Conservation (phyloP, 2,113 vertebrate species). For the Astur gentilis region DNA sequence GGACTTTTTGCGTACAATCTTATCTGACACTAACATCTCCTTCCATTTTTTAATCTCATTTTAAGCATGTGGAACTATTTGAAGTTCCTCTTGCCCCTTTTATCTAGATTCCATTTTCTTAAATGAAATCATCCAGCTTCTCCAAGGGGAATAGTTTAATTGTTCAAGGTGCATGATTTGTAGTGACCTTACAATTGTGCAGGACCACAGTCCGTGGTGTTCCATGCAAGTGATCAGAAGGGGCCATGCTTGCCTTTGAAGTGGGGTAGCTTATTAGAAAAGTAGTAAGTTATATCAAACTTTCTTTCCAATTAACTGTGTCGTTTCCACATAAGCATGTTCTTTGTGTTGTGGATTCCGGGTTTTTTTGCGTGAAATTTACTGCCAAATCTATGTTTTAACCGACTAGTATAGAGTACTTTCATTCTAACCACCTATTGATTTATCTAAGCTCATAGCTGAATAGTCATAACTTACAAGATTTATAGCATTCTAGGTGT, state of each 20-base stretch:
- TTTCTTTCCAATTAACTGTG: conserved; percentile 29
- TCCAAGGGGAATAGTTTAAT: conserved; percentile 50
- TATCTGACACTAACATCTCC: conserved; percentile 52
- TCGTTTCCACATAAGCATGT: background rate
- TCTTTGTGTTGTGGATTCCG: background rate
- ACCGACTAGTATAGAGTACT: background rate
- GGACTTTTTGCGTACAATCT: background rate
- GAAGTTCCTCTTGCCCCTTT: conserved; percentile 4
- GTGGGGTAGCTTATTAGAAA: conserved; percentile 33
- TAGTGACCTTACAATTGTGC: conserved; percentile 61
- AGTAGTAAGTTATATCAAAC: conserved; percentile 16
- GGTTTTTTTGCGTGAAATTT: background rate
- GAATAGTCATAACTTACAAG: conserved; percentile 30
- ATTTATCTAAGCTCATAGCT: conserved; percentile 43
- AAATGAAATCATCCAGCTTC: conserved; percentile 62
- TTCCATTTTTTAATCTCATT: conserved; percentile 58
- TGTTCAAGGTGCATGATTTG: conserved; percentile 60
- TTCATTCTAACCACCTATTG: conserved; percentile 36
- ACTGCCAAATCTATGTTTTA: conserved; percentile 13
- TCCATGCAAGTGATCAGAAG: conserved; percentile 64
- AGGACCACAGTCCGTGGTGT: conserved; percentile 53
- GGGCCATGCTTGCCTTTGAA: conserved; percentile 28
- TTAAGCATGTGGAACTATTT: conserved; percentile 29
- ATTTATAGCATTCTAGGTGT: conserved; percentile 37
- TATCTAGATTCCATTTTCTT: conserved; percentile 57